Evolutionary conservation across 1,140 invertebrate species (phyloP), one percentile per base, ranked within the genome.

Genomic region (Drosophila pandora): DNA sequence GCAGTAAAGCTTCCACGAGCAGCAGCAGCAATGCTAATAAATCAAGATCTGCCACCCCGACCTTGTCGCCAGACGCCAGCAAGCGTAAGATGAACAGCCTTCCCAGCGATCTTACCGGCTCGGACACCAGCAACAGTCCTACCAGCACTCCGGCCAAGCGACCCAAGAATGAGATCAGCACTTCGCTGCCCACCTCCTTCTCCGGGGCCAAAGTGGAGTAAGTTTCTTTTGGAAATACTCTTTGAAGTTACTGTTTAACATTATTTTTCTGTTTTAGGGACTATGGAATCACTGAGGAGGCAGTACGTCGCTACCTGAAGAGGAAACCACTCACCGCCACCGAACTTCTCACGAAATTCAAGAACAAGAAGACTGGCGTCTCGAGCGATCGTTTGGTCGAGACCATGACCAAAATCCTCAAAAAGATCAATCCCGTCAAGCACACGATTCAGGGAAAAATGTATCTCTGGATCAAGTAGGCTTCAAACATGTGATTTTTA

Each of bases 301-400:
- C 97, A 1, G 97, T 99, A 4, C 93, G 97, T 17, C 94, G 98
- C 13, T 99, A 99, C 92, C 93, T 99, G 13, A 96, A 96, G 82
- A 94, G 98, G 0, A 99, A 99, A 90, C 98, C 98, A 2, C 98
- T 99, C 96, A 99, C 98, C 1, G 96, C 98, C 0, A 98, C 97
- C 1, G 98, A 99, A 90, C 92, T 99, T 12, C 91, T 99, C 5
- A 96, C 98, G 45, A 99, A 99, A 92, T 98, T 99, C 92, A 98
- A 98, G 91, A 96, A 96, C 21, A 98, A 98, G 91, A 97, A 98
- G 80, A 97, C 96, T n/a, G 97, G 97, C 9, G 93, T 98, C 30
- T 95, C 95, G 17, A 96, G 95, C 54, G 97, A 99, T 67, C 95
- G 98, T 62, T 93, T 99, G 65, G 97, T 98, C 2, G 96, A 96